Evolutionary conservation across 2,888 invertebrate species (phyloP).

Genomic region (Andrena flavipes): DNA sequence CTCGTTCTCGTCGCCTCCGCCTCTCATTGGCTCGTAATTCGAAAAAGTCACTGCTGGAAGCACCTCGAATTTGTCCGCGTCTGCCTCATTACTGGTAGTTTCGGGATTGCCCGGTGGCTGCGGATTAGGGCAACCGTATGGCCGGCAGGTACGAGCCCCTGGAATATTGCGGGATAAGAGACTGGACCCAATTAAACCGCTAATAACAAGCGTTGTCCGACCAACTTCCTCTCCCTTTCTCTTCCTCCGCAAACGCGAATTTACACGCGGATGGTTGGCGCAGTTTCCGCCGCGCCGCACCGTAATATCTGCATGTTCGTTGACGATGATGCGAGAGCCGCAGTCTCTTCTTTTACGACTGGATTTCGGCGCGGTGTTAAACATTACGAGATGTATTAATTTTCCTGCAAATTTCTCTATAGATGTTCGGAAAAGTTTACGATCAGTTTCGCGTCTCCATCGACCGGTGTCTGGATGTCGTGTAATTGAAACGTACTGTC

Average conservation of each 20-base stretch:
- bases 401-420: neutral
- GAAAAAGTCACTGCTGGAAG: slow-evolving; percentile 36
- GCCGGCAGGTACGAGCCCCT: slow-evolving; percentile 52
- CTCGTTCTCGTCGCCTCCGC: slow-evolving; percentile 13
- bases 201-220: slow-evolving; percentile 78
- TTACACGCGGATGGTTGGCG: slow-evolving; percentile 40
- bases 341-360: neutral
- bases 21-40: slow-evolving; percentile 16
- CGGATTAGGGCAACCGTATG: slow-evolving; percentile 79
- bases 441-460: no score
- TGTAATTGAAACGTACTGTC: slow-evolving; percentile 11
- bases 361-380: neutral
- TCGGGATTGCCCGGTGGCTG: slow-evolving; percentile 80
- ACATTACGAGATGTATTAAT: neutral
- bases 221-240: slow-evolving; percentile 45
- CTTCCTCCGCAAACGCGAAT: slow-evolving; percentile 45
- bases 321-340: slow-evolving; percentile 18
- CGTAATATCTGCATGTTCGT: slow-evolving; percentile 27
- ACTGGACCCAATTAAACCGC: slow-evolving; percentile 83
- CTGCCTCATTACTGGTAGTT: slow-evolving; percentile 77
- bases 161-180: slow-evolving; percentile 82
- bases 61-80: slow-evolving; percentile 66
- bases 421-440: neutral
- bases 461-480: neutral
- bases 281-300: slow-evolving; percentile 39